A percentile compares a stretch with the other conserved stretches of the same genome.
phyloP scores from a whole-genome alignment of 2,888 invertebrate species.

The Julus scanicus region DNA sequence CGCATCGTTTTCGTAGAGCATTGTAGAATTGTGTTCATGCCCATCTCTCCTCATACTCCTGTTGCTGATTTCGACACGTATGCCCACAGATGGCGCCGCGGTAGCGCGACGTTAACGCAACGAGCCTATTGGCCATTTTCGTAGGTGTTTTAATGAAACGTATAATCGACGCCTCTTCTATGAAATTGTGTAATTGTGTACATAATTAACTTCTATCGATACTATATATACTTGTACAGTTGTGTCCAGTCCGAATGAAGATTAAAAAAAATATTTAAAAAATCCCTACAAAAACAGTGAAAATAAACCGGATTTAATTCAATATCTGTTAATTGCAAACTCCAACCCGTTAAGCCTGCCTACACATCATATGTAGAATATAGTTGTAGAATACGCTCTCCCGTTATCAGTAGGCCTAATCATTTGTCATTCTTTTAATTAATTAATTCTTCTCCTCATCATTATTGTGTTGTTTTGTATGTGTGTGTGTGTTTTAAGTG shows the following conservation, averaged over 20 bases:
- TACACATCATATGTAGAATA: not conserved
- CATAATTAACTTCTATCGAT: not conserved
- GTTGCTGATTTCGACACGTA: not conserved
- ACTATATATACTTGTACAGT: constrained; percentile 36
- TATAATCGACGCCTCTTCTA: not conserved
- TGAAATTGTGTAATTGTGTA: constrained; percentile 24
- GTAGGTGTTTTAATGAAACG: not conserved
- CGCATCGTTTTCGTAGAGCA: not conserved
- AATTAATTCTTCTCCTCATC: not conserved
- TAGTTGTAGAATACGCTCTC: constrained; percentile 11
- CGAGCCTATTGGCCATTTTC: not conserved
- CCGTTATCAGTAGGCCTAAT: not conserved
- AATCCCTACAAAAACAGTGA: not conserved
- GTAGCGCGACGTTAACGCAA: not conserved
- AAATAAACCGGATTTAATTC: not conserved
- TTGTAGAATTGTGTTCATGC: too few species aligned
- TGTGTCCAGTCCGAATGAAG: not conserved
- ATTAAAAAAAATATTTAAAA: not conserved
- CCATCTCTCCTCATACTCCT: not conserved
- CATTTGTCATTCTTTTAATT: not conserved
- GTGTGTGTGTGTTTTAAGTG: not conserved
- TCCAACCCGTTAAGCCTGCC: not conserved
- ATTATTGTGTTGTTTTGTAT: not conserved
- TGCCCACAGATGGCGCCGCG: not conserved
- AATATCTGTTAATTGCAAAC: not conserved